These are phyloP conservation scores for Coranthus polyacanthus DNA, from an alignment of 2,797 vertebrate genomes.

Conservation along the genomic window DNA sequence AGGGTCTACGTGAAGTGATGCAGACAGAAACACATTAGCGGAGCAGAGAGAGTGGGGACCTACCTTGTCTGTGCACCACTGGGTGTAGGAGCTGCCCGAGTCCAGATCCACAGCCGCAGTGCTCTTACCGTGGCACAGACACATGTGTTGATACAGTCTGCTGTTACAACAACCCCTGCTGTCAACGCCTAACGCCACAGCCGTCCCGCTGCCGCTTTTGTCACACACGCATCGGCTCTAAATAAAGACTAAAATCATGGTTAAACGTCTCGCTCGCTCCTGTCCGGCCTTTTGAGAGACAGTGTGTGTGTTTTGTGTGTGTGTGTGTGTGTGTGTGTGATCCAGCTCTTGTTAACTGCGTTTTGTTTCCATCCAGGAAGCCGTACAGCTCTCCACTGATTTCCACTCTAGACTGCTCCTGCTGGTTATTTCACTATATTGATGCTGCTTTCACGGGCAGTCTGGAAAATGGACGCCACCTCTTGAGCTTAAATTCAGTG, in stretches of 20 bases:
- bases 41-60: conserved; percentile 4
- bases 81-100: conserved; percentile 49
- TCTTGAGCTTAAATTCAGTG: too few relatives aligned
- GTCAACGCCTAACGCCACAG: conserved; percentile 10
- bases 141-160: conserved; percentile 49
- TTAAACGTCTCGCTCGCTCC: conserved; percentile 10
- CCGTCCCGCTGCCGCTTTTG: background rate
- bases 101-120: conserved; percentile 70
- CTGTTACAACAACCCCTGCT: conserved; percentile 13
- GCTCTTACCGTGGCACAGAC: conserved; percentile 40
- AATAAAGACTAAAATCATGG: conserved; percentile 11
- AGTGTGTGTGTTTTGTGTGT: background rate
- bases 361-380: conserved; percentile 67
- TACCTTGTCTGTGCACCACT: conserved; percentile 60
- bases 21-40: background rate
- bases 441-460: conserved; percentile 52
- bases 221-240: background rate
- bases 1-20: background rate
- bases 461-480: background rate
- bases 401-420: conserved; percentile 49
- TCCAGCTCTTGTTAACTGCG: conserved; percentile 14
- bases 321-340: background rate
- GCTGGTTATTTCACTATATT: conserved; percentile 35
- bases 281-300: background rate
- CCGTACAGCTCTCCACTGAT: conserved; percentile 14